Conservation (phyloP, 2,888 invertebrate species). For the Sminthurides aquaticus region DNA sequence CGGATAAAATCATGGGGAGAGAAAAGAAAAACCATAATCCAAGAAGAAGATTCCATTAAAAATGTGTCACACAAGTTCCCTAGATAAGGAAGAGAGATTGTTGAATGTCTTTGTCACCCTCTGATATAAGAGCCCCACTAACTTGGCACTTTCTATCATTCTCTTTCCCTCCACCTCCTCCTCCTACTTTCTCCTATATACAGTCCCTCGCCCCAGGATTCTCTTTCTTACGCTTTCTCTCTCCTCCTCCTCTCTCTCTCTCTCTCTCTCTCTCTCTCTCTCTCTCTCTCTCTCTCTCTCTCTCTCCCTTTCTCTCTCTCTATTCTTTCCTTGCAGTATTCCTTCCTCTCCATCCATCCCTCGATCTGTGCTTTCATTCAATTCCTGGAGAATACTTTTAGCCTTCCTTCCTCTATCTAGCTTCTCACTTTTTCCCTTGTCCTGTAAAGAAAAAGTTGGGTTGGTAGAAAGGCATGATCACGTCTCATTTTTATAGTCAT, state of each 20-base stretch:
- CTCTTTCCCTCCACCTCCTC: background rate
- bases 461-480: too few relatives aligned
- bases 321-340: too few relatives aligned
- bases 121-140: conserved; percentile 17
- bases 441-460: too few relatives aligned
- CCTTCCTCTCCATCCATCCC: too few relatives aligned
- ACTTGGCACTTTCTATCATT: background rate
- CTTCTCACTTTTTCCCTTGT: too few relatives aligned
- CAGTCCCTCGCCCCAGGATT: background rate
- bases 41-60: conserved; percentile 33
- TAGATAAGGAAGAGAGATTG: conserved; percentile 35
- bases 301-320: too few relatives aligned
- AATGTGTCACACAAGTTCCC: conserved; percentile 33
- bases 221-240: conserved; percentile 2
- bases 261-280: too few relatives aligned
- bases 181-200: conserved; percentile 5
- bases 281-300: too few relatives aligned
- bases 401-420: too few relatives aligned
- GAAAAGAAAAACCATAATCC: conserved; percentile 25
- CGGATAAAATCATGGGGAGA: conserved; percentile 21
- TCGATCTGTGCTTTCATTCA: too few relatives aligned
- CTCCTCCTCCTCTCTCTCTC: conserved; percentile 2
- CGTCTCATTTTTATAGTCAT: too few relatives aligned
- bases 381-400: too few relatives aligned
- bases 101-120: conserved; percentile 25